Evolutionary conservation across 2,113 vertebrate genomes (phyloP).

Genomic region (Heptranchias perlo): DNA sequence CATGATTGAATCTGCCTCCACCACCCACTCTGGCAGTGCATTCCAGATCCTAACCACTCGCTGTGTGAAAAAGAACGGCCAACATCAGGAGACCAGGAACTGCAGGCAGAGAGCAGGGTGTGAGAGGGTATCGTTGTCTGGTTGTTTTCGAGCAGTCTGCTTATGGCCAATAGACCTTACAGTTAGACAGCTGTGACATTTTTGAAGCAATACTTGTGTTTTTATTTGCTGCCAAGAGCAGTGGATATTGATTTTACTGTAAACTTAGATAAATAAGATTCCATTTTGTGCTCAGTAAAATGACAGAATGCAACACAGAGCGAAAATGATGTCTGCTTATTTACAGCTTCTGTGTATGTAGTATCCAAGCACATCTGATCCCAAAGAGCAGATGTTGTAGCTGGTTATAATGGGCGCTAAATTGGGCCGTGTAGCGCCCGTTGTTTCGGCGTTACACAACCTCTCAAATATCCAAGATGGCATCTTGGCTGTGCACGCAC

Average conservation of each 20-base stretch:
- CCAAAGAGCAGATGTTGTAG: background rate
- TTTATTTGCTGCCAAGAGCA: background rate
- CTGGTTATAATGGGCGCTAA: too few species aligned
- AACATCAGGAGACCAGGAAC: background rate
- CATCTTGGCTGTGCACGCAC: too few species aligned
- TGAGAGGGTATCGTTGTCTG: background rate
- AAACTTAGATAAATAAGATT: constrained; percentile 34
- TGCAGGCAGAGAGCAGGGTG: background rate
- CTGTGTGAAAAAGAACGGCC: too few species aligned
- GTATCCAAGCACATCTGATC: too few species aligned
- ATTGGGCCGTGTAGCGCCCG: too few species aligned
- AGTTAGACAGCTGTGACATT: background rate
- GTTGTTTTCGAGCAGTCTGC: background rate
- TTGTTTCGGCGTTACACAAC: too few species aligned
- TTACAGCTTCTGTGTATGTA: background rate
- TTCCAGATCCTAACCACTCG: too few species aligned
- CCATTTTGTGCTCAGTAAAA: background rate
- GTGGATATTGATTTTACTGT: constrained; percentile 13
- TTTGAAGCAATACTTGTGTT: background rate
- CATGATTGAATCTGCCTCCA: too few species aligned
- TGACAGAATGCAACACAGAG: background rate
- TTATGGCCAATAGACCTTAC: background rate
- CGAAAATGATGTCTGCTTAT: background rate
- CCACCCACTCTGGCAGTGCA: too few species aligned
- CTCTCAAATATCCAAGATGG: too few species aligned